Percentiles rank a stretch among this genome's conserved stretches.
Evolutionary conservation across 2,113 vertebrate species (phyloP).

Genomic region (Pristiophorus japonicus): DNA sequence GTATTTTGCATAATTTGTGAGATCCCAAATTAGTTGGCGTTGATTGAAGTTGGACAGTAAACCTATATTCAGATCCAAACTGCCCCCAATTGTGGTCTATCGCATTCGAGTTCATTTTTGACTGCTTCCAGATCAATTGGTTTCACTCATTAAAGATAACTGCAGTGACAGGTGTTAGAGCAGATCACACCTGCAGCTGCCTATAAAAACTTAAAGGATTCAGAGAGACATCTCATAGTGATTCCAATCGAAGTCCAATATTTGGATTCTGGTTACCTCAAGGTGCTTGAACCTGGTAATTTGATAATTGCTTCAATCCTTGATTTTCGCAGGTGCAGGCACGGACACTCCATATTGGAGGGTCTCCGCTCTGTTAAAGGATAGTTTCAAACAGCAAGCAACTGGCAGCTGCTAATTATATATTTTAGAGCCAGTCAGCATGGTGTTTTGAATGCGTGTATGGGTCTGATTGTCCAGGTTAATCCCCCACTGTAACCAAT

Average conservation of each 20-base stretch:
- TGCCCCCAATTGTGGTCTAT: not conserved
- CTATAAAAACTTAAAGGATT: not conserved
- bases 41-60: not conserved
- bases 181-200: not conserved
- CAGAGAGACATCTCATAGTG: too few species aligned
- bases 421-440: not conserved
- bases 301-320: not conserved
- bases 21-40: not conserved
- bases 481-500: slow-evolving; percentile 19
- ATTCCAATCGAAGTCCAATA: slow-evolving; percentile 16
- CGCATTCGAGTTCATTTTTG: not conserved
- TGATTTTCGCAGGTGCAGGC: not conserved
- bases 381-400: not conserved
- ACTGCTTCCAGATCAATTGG: not conserved
- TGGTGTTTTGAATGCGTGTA: not conserved
- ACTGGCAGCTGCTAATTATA: not conserved
- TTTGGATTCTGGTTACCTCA: slow-evolving; percentile 2
- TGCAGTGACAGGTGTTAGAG: not conserved
- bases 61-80: not conserved
- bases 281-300: not conserved
- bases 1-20: not conserved
- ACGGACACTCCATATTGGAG: not conserved
- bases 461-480: slow-evolving; percentile 3
- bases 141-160: not conserved
- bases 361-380: not conserved